Evolutionary conservation across 2,113 vertebrate species (phyloP).

Genomic region (Dryoscopus gambensis): DNA sequence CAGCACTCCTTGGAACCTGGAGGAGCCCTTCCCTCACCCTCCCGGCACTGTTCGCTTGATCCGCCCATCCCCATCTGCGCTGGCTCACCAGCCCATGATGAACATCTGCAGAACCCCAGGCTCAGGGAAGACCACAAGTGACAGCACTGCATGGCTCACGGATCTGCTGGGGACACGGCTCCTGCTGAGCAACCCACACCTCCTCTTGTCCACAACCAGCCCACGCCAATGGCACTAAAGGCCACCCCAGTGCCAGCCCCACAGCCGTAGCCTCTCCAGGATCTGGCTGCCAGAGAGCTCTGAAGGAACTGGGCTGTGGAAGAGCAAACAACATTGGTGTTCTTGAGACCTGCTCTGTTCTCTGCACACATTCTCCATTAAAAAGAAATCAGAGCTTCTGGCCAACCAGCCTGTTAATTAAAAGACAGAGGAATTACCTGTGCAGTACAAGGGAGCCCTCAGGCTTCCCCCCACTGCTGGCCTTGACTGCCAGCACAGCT

Average conservation of each 20-base stretch:
- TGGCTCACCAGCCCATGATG: fast-evolving
- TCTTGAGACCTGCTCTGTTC: neutral
- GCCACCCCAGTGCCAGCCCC: fast-evolving
- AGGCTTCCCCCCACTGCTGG: neutral
- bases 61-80: neutral
- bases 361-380: neutral
- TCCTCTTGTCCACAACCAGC: neutral
- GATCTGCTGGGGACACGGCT: fast-evolving
- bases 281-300: fast-evolving
- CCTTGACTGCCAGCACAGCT: neutral
- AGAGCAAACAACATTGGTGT: neutral
- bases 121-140: neutral
- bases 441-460: neutral
- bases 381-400: neutral
- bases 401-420: neutral
- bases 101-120: neutral
- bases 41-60: fast-evolving
- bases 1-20: neutral
- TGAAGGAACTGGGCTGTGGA: neutral
- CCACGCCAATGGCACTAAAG: neutral
- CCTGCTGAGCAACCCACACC: neutral
- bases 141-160: neutral
- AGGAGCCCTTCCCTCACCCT: neutral
- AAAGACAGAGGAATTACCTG: neutral
- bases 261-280: neutral